These are phyloP conservation scores for Phalacrocorax pelagicus DNA, from an alignment of 2,113 vertebrate genomes.

Conservation along the genomic window DNA sequence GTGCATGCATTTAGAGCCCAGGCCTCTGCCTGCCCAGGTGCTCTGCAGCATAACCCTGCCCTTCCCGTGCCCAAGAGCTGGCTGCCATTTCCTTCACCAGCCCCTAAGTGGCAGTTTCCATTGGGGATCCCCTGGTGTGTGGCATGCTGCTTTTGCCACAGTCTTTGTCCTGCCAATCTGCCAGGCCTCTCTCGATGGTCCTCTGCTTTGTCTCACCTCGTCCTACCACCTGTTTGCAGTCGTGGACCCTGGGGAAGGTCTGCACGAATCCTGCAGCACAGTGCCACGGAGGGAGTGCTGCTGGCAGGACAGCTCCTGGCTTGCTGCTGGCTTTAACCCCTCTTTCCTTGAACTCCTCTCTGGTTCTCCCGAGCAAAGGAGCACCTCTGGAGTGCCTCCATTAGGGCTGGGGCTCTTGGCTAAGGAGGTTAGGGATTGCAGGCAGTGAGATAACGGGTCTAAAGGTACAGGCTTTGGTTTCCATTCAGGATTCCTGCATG, in stretches of 20 bases:
- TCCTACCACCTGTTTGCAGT: not conserved
- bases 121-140: not conserved
- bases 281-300: not conserved
- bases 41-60: not conserved
- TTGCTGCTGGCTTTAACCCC: not conserved
- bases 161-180: not conserved
- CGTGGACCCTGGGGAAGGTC: not conserved
- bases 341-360: not conserved
- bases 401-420: not conserved
- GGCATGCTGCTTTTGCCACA: not conserved
- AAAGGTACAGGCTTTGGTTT: not conserved
- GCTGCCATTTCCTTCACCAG: not conserved
- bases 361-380: not conserved
- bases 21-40: not conserved
- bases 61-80: not conserved
- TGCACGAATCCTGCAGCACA: accelerated
- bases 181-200: not conserved
- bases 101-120: not conserved
- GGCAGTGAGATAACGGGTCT: accelerated
- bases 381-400: accelerated
- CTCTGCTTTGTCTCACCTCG: not conserved
- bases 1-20: not conserved
- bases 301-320: not conserved
- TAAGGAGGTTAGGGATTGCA: not conserved
- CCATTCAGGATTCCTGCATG: not conserved